A percentile compares a stretch with the other conserved stretches of the same genome.
Conservation (phyloP, 2,888 invertebrate species). For the Oscheius myriophilus region DNA sequence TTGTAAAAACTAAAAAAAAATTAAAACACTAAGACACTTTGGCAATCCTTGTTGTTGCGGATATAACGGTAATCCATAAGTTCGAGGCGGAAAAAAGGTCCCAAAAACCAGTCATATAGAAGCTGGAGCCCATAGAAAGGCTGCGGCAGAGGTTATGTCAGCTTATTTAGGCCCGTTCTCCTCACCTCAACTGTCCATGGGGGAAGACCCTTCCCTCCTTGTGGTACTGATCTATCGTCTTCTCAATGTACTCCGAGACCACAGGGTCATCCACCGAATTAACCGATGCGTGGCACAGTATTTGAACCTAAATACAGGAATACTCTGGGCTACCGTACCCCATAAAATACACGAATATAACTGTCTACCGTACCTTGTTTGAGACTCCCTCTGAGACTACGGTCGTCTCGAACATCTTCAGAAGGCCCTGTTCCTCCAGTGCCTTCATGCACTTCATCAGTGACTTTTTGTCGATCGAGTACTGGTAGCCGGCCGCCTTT, state of each 20-base stretch:
- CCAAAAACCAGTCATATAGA: too few species aligned
- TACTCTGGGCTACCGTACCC: not conserved
- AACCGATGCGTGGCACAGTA: slow-evolving; percentile 52
- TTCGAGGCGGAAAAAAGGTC: too few species aligned
- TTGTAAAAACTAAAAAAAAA: too few species aligned
- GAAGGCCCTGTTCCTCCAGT: slow-evolving; percentile 44
- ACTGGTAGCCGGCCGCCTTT: slow-evolving; percentile 57
- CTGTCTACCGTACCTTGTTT: slow-evolving; percentile 32
- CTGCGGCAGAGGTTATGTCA: too few species aligned
- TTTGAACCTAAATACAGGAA: slow-evolving; percentile 34
- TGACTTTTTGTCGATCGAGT: slow-evolving; percentile 66
- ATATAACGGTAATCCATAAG: too few species aligned
- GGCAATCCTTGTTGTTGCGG: too few species aligned
- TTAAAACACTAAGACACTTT: too few species aligned
- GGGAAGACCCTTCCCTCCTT: slow-evolving; percentile 64
- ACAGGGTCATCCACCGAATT: slow-evolving; percentile 36
- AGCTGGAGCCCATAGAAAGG: too few species aligned
- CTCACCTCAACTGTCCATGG: slow-evolving; percentile 55
- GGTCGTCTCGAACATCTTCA: slow-evolving; percentile 38
- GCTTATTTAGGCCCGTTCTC: too few species aligned
- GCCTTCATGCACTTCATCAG: slow-evolving; percentile 61
- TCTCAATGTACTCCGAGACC: slow-evolving; percentile 51
- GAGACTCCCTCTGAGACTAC: slow-evolving; percentile 40
- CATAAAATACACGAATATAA: not conserved
- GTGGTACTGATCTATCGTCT: slow-evolving; percentile 53